These are phyloP conservation scores for Lepidotrigona ventralis DNA, from an alignment of 1,140 invertebrate genomes.

Conservation along the genomic window DNA sequence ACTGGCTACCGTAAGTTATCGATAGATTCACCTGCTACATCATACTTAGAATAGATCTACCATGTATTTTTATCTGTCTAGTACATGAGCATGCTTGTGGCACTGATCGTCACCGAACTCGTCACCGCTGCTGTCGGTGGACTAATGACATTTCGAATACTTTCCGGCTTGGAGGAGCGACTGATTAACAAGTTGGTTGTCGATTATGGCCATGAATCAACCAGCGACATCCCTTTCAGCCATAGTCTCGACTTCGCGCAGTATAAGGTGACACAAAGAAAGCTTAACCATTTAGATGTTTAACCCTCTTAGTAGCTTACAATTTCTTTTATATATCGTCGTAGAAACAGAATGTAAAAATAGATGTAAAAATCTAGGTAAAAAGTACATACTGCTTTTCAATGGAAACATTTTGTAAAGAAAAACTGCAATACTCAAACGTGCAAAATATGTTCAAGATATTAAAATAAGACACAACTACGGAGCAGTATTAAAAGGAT, in stretches of 20 bases:
- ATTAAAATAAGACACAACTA: too few relatives aligned
- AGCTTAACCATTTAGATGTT: too few relatives aligned
- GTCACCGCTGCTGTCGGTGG: conserved; percentile 69
- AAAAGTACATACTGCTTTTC: too few relatives aligned
- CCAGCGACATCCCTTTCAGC: conserved; percentile 75
- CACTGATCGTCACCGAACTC: conserved; percentile 76
- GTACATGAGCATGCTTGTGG: conserved; percentile 80
- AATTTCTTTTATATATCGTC: too few relatives aligned
- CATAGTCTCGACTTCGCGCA: conserved; percentile 81
- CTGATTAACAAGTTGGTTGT: conserved; percentile 73
- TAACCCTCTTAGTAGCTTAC: too few relatives aligned
- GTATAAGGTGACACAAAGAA: conserved; percentile 74
- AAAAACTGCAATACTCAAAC: too few relatives aligned
- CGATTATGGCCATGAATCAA: conserved; percentile 76
- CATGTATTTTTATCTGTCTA: conserved; percentile 61
- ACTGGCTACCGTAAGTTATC: conserved; percentile 78
- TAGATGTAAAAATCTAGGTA: too few relatives aligned
- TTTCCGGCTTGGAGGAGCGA: conserved; percentile 75
- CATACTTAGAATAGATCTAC: background rate
- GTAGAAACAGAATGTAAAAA: too few relatives aligned
- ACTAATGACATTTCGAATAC: conserved; percentile 73
- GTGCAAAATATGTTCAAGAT: too few relatives aligned
- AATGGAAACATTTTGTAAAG: too few relatives aligned
- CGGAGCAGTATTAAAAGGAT: too few relatives aligned
- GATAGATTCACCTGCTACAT: background rate